These are phyloP conservation scores for Hydrozoanthus tunicans DNA, from an alignment of 64 coral and sea anemone genomes.

Conservation along the genomic window DNA sequence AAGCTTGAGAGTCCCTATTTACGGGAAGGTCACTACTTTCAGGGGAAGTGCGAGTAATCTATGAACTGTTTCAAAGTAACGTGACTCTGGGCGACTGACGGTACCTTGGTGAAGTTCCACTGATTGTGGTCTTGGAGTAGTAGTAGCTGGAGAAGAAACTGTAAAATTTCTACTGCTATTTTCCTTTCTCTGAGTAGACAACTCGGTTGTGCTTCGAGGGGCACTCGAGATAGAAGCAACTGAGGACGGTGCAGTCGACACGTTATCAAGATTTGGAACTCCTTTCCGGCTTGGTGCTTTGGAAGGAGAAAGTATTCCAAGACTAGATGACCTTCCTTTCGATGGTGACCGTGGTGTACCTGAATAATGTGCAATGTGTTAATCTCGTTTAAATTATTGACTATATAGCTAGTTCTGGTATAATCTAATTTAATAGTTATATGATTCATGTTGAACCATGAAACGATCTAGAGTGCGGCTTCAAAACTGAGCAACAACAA, in stretches of 20 bases:
- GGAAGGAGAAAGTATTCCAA: not conserved
- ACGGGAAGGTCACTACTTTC: too few species aligned
- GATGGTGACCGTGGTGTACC: not conserved
- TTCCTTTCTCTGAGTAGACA: not conserved
- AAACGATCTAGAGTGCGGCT: too few species aligned
- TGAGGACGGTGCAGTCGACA: not conserved
- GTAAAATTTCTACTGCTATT: not conserved
- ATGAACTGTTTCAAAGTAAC: too few species aligned
- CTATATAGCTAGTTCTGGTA: not conserved
- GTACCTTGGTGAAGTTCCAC: not conserved
- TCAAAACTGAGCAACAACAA: too few species aligned
- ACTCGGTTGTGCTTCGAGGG: not conserved
- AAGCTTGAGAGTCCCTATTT: too few species aligned
- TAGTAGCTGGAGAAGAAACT: not conserved
- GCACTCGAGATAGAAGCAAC: not conserved
- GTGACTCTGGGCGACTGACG: too few species aligned
- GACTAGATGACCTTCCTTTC: not conserved
- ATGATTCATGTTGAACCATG: too few species aligned
- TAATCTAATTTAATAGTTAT: too few species aligned
- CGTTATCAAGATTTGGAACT: not conserved
- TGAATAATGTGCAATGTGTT: not conserved
- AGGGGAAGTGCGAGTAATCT: not conserved
- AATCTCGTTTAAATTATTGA: not conserved
- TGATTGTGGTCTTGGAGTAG: not conserved
- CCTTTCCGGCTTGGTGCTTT: not conserved